Conservation (phyloP, 2,797 vertebrate species). For the Danio aesculapii region DNA sequence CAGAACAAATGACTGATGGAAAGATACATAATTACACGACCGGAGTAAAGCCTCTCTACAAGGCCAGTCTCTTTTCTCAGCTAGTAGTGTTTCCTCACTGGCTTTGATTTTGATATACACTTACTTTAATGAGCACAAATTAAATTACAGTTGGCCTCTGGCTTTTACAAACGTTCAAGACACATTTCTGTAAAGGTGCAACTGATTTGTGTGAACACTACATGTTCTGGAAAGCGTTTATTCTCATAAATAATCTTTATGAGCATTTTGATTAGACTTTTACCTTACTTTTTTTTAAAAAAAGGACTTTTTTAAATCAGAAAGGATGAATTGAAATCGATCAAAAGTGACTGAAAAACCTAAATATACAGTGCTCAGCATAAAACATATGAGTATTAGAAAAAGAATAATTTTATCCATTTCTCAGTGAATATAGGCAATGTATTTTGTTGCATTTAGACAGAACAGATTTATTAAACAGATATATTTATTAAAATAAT, state of each 20-base stretch:
- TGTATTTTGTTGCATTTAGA: too few species aligned
- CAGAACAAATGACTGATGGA: conserved; percentile 67
- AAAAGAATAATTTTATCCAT: too few species aligned
- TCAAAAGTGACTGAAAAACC: not conserved
- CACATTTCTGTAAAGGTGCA: not conserved
- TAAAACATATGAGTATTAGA: too few species aligned
- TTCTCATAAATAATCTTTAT: not conserved
- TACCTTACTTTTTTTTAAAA: too few species aligned
- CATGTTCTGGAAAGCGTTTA: not conserved
- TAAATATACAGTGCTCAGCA: too few species aligned
- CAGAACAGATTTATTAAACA: too few species aligned
- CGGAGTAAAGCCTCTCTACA: conserved; percentile 25
- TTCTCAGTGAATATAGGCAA: too few species aligned
- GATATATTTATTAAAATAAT: too few species aligned
- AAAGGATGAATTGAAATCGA: not conserved
- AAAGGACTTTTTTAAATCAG: not conserved
- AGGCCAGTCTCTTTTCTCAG: conserved; percentile 9
- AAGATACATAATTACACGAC: conserved; percentile 73
- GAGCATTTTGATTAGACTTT: not conserved
- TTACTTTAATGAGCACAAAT: not conserved
- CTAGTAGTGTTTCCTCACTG: not conserved
- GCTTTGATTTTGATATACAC: not conserved
- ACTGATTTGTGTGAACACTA: not conserved
- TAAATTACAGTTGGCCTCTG: not conserved
- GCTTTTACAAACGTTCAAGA: not conserved